These are phyloP conservation scores for Patiria pectinifera DNA, from an alignment of 53 echinoderm and acorn worm species.

Conservation along the genomic window DNA sequence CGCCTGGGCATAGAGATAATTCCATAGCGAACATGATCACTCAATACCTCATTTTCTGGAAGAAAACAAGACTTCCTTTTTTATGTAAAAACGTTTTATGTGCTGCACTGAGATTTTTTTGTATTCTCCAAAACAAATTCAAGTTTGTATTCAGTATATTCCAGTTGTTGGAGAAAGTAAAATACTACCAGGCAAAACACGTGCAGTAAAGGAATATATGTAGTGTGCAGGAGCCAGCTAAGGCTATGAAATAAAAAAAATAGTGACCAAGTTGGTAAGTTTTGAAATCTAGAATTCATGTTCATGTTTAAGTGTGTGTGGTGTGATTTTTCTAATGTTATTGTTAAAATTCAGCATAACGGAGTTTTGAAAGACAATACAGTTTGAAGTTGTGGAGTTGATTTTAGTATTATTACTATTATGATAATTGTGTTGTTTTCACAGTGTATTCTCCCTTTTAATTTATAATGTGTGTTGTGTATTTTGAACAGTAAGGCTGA, in stretches of 20 bases:
- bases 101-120: constrained; percentile 27
- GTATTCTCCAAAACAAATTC: not conserved
- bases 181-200: not conserved
- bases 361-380: not conserved
- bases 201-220: not conserved
- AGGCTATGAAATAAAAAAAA: not conserved
- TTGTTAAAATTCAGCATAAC: not conserved
- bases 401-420: not conserved
- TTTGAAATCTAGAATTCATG: not conserved
- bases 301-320: not conserved
- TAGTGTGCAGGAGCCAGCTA: constrained; percentile 30
- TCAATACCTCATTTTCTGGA: too few relatives aligned
- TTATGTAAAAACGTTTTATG: not conserved
- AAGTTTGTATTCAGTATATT: not conserved
- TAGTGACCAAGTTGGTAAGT: not conserved
- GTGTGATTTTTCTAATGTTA: not conserved
- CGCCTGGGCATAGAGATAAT: too few relatives aligned
- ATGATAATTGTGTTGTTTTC: not conserved
- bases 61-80: too few relatives aligned
- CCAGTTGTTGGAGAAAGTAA: not conserved
- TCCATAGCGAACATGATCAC: too few relatives aligned
- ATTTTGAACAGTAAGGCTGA: constrained; percentile 9
- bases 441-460: not conserved
- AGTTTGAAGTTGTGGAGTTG: not conserved
- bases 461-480: constrained; percentile 34